Percentiles rank a stretch among this genome's conserved stretches.
phyloP scores from a whole-genome alignment of 2,113 vertebrate species.

The Dendropsophus ebraccatus region DNA sequence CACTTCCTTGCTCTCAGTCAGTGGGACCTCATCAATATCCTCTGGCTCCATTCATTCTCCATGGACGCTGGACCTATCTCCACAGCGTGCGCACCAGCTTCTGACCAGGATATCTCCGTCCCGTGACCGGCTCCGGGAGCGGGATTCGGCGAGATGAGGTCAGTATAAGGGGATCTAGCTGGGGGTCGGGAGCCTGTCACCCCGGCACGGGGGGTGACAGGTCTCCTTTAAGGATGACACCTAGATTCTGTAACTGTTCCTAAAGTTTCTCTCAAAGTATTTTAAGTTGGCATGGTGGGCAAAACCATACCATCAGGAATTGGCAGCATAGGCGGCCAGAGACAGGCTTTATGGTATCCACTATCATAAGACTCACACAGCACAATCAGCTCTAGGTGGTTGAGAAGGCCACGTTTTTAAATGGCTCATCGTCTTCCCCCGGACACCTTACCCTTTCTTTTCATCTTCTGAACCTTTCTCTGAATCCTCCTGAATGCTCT shows the following conservation, averaged over 20 bases:
- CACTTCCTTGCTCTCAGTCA: no score
- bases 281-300: constrained; percentile 96
- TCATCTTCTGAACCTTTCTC: constrained; percentile 74
- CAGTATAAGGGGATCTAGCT: no score
- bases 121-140: no score
- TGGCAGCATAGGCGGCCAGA: constrained; percentile 94
- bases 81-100: no score
- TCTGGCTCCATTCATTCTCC: no score
- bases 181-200: no score
- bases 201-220: no score
- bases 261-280: constrained; percentile 94
- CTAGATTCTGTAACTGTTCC: constrained; percentile 92
- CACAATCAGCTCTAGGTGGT: constrained; percentile 87
- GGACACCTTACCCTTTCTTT: constrained; percentile 78
- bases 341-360: constrained; percentile 95
- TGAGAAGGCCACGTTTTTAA: constrained; percentile 96
- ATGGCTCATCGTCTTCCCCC: constrained; percentile 87
- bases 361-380: constrained; percentile 81
- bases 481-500: constrained; percentile 80
- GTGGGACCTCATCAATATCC: no score
- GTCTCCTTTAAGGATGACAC: constrained; percentile 89
- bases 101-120: no score
- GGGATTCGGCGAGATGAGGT: no score
- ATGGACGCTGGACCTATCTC: no score
- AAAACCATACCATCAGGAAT: constrained; percentile 99